Percentiles rank a stretch among this genome's conserved stretches.
Evolutionary conservation across 2,888 invertebrate species (phyloP).

Genomic region (Xestia sexstrigata): DNA sequence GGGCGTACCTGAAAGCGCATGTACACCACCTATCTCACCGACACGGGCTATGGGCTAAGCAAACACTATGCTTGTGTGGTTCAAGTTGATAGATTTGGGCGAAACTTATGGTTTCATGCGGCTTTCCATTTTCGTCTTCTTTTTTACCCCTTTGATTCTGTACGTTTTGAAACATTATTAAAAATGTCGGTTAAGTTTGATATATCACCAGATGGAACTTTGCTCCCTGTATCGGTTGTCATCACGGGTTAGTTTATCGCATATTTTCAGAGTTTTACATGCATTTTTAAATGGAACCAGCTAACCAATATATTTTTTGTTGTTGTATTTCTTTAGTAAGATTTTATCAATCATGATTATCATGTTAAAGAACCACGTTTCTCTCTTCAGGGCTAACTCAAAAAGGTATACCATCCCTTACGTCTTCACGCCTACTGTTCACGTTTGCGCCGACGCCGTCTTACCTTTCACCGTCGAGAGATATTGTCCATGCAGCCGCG

Average conservation of each 20-base stretch:
- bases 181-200: neutral
- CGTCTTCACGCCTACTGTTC: constrained; percentile 48
- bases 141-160: neutral
- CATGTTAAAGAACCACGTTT: neutral
- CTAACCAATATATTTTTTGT: too few relatives aligned
- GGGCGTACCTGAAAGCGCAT: constrained; percentile 88
- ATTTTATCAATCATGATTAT: neutral
- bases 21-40: constrained; percentile 88
- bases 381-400: neutral
- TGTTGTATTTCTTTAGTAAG: too few relatives aligned
- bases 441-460: constrained; percentile 73
- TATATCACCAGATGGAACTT: neutral
- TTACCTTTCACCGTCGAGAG: constrained; percentile 90
- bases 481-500: constrained; percentile 89
- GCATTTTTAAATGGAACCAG: too few relatives aligned
- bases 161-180: neutral
- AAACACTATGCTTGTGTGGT: constrained; percentile 79
- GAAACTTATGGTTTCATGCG: neutral
- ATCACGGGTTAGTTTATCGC: too few relatives aligned
- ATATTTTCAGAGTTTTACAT: too few relatives aligned
- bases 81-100: constrained; percentile 65
- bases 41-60: constrained; percentile 87
- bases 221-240: neutral
- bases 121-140: neutral
- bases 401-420: constrained; percentile 25